Evolutionary conservation across 1,140 invertebrate species (phyloP), one percentile per base, ranked within the genome.

Genomic region (Drosophila eugracilis): DNA sequence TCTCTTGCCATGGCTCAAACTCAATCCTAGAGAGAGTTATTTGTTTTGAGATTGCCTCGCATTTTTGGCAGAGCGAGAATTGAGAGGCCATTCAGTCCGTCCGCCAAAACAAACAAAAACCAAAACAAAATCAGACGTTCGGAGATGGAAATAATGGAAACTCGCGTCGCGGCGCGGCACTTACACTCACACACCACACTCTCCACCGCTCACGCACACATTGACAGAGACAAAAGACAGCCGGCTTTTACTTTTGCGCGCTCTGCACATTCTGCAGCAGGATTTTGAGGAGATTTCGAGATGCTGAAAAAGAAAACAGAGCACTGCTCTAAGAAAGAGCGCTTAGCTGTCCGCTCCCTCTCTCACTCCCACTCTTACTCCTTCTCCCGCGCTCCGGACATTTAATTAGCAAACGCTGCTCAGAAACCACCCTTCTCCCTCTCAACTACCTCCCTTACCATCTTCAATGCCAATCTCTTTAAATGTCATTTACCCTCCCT

Each of bases 241-340:
- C 83, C 83, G 83, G 83, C 83, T 88, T 88, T 86, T 75, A 63
- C 59, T 71, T 88, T 89, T 79, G 21, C 84, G 77, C 83, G 83
- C 83, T 85, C 83, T 80, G 57, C 70, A 79, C 34, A 50, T 54
- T 73, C 70, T 79, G 77, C 78, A 78, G 39, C 78, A 81, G 78
- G 78, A 85, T 80, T 45, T 74, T 65, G 67, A 69, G 79, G 67
- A 78, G 79, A 71, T 86, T 49, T 44, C 59, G 49, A 54, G 65
- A 62, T 74, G 72, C 71, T 75, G 34, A 72, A 63, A 73, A 73
- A 73, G 48, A 73, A 53, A 47, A 58, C 28, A 50, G 54, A 59
- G 42, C 53, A 50, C 17, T 36, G 47, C 57, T 63, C 50, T 55
- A 85, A 81, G 76, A 86, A 86, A 85, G 81, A 86, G 83, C 72